phyloP scores from a whole-genome alignment of 2,113 vertebrate genomes.

The Aegithalos caudatus region DNA sequence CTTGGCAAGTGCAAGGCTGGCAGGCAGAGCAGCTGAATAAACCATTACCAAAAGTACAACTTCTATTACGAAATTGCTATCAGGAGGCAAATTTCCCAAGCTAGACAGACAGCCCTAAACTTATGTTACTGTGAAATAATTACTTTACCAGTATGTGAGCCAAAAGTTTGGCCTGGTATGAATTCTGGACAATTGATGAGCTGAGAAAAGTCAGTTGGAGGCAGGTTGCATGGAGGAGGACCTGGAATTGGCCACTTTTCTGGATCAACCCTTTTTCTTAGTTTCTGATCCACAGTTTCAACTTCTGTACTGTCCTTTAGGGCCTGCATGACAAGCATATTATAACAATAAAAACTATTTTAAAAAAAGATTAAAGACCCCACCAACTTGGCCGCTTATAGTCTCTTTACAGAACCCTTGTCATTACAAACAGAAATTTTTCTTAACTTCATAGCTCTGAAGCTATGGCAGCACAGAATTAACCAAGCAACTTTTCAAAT shows the following conservation, averaged over 20 bases:
- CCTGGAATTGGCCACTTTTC: slow-evolving; percentile 93
- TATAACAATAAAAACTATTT: neutral
- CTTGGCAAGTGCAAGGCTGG: neutral
- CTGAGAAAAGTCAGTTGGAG: slow-evolving; percentile 90
- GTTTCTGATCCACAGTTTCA: slow-evolving; percentile 85
- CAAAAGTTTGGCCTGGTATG: slow-evolving; percentile 84
- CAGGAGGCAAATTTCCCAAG: neutral
- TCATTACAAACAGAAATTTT: neutral
- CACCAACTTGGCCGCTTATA: neutral
- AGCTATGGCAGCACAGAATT: neutral
- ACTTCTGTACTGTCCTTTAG: slow-evolving; percentile 91
- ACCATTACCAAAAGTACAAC: neutral
- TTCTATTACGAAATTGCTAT: neutral
- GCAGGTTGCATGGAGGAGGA: slow-evolving; percentile 71
- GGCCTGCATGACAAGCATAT: slow-evolving; percentile 73
- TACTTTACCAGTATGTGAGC: slow-evolving; percentile 79
- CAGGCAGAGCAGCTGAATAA: neutral
- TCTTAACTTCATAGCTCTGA: neutral
- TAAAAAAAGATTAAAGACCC: neutral
- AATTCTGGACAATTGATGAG: slow-evolving; percentile 96
- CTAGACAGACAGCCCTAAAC: neutral
- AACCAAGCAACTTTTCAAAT: neutral
- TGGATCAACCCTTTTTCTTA: slow-evolving; percentile 87
- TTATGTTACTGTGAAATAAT: slow-evolving; percentile 34
- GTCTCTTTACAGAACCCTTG: neutral